Evolutionary conservation across 2,888 invertebrate genomes (phyloP).

Genomic region (Drosophila bunnanda): DNA sequence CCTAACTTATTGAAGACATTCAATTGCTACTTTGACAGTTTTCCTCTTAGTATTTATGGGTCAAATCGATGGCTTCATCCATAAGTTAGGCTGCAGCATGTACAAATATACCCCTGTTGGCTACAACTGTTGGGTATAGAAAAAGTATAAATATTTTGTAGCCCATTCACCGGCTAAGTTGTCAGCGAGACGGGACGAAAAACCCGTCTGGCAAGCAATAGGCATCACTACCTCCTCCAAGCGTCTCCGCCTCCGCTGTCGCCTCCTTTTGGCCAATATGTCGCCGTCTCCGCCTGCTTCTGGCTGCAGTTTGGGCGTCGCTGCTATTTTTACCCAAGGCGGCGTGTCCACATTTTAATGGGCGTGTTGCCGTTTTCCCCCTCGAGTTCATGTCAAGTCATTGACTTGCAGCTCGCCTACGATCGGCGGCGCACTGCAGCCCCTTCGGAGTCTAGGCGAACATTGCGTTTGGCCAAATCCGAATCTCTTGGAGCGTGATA

Average conservation of each 20-base stretch:
- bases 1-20: neutral
- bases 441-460: slow-evolving; percentile 4
- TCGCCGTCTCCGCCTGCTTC: slow-evolving; percentile 24
- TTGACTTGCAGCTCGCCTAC: slow-evolving; percentile 62
- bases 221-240: neutral
- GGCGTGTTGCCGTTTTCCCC: slow-evolving; percentile 49
- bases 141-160: slow-evolving; percentile 15
- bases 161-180: slow-evolving; percentile 49
- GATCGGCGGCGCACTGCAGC: slow-evolving; percentile 15
- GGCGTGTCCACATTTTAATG: slow-evolving; percentile 52
- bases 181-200: slow-evolving; percentile 25
- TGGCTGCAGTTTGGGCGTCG: slow-evolving; percentile 34
- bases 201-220: slow-evolving; percentile 33
- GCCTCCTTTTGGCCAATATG: slow-evolving; percentile 9
- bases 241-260: neutral
- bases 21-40: neutral
- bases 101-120: slow-evolving; percentile 4
- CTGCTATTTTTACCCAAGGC: slow-evolving; percentile 64
- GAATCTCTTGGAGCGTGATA: slow-evolving; percentile 34
- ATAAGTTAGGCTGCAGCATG: neutral
- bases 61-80: neutral
- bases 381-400: slow-evolving; percentile 72
- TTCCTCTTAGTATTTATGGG: neutral
- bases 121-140: slow-evolving; percentile 18
- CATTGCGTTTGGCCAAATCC: slow-evolving; percentile 19